Conservation (phyloP, 2,113 vertebrate species). For the Saguinus imperator region DNA sequence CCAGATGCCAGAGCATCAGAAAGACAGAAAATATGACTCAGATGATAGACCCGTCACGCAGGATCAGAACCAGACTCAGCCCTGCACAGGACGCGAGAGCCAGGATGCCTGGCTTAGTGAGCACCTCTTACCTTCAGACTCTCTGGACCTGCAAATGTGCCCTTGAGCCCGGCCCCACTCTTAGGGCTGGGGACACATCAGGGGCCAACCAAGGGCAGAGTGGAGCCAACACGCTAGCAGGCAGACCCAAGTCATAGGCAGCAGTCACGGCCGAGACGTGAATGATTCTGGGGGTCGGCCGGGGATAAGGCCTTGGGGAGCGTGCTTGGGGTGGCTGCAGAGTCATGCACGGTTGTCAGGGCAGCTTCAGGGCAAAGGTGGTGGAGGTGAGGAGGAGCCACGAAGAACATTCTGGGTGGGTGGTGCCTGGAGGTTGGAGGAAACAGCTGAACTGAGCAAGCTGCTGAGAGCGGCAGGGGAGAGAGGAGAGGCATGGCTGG, state of each 20-base stretch:
- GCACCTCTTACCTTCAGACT: background rate
- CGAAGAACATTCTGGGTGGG: no score
- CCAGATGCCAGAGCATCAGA: background rate
- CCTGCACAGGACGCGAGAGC: background rate
- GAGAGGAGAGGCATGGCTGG: background rate
- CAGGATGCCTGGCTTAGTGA: background rate
- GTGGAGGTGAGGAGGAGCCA: no score
- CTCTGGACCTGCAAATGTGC: background rate
- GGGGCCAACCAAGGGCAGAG: no score
- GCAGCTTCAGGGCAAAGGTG: no score
- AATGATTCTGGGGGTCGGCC: rapidly evolving
- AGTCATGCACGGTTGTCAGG: background rate
- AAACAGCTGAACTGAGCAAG: background rate
- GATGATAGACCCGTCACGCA: rapidly evolving
- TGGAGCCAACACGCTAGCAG: background rate
- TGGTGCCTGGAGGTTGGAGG: background rate
- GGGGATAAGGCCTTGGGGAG: background rate
- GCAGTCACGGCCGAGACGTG: rapidly evolving
- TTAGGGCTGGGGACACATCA: background rate
- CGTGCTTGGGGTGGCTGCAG: background rate
- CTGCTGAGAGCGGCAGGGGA: no score
- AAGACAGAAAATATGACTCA: background rate
- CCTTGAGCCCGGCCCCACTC: background rate
- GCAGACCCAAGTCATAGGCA: background rate
- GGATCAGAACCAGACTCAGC: background rate